Evolutionary conservation across 2,888 invertebrate genomes (phyloP), one percentile per base, ranked within the genome.

Genomic region (Eremobia ochroleuca): DNA sequence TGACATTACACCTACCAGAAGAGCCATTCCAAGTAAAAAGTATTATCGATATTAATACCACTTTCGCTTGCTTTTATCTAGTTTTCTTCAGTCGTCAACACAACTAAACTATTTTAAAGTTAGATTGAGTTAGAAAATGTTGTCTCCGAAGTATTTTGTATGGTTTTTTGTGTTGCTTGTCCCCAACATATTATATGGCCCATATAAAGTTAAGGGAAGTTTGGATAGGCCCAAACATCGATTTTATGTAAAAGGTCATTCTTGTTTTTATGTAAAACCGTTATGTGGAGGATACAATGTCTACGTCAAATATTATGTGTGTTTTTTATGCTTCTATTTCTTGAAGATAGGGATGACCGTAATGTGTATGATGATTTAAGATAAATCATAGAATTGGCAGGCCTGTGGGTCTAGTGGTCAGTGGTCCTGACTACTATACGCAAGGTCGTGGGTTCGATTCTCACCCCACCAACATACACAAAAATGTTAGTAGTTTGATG

Each of bases 51-150:
- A 89, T 90, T 87, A 90, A 90, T 89, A 81, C 78, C 81, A 82
- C 85, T 85, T 82, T 80, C 73, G 18, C 72, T 68, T 67, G 71
- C 72, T 72, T 88, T 91, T 89, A 88, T 89, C 86, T 82, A 84
- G 86, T 85, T 85, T 85, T 75, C 83, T 79, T 61, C 75, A 76
- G 86, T 83, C 87, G 84, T 88, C 88, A 89, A 89, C 87, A 79
- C 86, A 88, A 89, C 84, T 77, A 89, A 94, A 94, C 94, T 94
- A 93, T 93, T 94, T 92, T 92, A 93, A 94, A 94, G 92, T 94
- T 94, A 94, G 92, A 94, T 94, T 94, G 93, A 93, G 94, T 94
- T 94, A 87, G 87, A 71, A 90, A 92, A 90, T 89, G 86, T 86
- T 87, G 81, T 90, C 85, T 82, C 81, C 74, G 81, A 89, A 90